Evolutionary conservation across 2,113 vertebrate species (phyloP).

Genomic region (Carassius carassius): DNA sequence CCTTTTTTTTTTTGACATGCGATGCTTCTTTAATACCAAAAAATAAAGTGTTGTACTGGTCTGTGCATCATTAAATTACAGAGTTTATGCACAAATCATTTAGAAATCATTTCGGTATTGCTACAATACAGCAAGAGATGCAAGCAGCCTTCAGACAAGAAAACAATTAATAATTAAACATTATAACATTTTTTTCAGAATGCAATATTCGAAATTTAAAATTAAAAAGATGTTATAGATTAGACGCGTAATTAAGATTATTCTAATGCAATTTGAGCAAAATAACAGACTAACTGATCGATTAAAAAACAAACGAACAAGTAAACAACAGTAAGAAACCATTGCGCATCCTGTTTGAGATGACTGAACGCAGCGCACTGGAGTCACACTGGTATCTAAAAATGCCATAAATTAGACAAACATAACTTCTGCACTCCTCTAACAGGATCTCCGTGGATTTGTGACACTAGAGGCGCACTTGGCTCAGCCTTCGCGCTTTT

Average conservation of each 20-base stretch:
- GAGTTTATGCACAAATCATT: background rate
- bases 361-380: background rate
- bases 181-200: no score
- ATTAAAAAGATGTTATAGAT: background rate
- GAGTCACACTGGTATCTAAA: background rate
- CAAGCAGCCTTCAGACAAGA: background rate
- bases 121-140: background rate
- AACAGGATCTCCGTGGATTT: background rate
- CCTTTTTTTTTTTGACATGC: background rate
- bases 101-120: background rate
- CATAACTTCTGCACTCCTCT: background rate
- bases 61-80: background rate
- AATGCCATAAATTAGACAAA: background rate
- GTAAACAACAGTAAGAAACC: background rate
- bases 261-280: background rate
- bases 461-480: conserved; percentile 40
- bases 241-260: background rate
- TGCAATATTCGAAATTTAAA: background rate
- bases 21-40: background rate
- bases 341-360: background rate
- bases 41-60: background rate
- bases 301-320: background rate
- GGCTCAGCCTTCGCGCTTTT: background rate
- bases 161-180: background rate
- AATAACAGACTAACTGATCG: background rate